A percentile compares a stretch with the other conserved stretches of the same genome.
Conservation (phyloP, 2,113 vertebrate genomes). For the Lampris megalopsis region DNA sequence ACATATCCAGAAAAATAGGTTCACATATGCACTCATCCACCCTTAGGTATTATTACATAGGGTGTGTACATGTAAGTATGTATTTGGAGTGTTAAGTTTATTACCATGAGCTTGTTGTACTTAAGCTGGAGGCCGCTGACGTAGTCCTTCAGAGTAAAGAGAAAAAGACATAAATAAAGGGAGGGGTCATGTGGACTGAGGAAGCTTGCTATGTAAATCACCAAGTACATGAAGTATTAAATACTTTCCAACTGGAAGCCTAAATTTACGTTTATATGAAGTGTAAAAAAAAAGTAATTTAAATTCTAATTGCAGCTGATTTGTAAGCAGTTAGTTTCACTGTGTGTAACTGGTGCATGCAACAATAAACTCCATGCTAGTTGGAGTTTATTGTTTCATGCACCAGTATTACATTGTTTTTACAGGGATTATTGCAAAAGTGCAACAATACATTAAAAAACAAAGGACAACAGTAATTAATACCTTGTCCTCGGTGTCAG, state of each 20-base stretch:
- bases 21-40: slow-evolving; percentile 3
- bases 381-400: no score
- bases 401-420: no score
- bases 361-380: no score
- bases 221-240: no score
- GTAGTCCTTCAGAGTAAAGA: slow-evolving; percentile 80
- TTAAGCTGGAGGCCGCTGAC: slow-evolving; percentile 83
- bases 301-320: no score
- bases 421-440: neutral
- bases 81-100: slow-evolving; percentile 7
- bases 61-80: neutral
- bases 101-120: slow-evolving; percentile 95
- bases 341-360: no score
- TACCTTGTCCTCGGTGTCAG: slow-evolving; percentile 85
- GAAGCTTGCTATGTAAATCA: neutral
- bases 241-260: no score
- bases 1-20: neutral
- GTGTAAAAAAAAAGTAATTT: no score
- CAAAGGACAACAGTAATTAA: no score
- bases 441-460: neutral
- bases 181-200: neutral
- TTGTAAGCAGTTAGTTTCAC: no score
- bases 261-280: no score
- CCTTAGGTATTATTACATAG: neutral
- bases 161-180: neutral